phyloP scores from a whole-genome alignment of 2,113 vertebrate species.

The Hemiprocne comata region DNA sequence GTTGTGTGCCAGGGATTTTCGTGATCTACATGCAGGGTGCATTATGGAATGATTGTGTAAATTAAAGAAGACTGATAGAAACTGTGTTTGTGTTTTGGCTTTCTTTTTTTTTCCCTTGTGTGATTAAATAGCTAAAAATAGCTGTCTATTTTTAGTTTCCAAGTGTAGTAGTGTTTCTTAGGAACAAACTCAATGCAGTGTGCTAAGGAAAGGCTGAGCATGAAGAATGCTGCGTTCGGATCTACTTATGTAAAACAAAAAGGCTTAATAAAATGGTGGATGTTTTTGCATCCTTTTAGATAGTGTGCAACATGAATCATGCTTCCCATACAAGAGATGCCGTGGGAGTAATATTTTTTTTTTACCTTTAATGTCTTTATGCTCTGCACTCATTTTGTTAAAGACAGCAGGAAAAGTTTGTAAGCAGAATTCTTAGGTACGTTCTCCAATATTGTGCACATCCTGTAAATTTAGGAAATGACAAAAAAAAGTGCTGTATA shows the following conservation, averaged over 20 bases:
- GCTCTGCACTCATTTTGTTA: not conserved
- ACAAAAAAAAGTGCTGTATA: not conserved
- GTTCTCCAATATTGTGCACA: not conserved
- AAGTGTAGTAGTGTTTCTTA: constrained; percentile 52
- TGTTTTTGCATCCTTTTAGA: not conserved
- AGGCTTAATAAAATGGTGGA: not conserved
- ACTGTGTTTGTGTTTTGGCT: not conserved
- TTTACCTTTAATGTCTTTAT: not conserved
- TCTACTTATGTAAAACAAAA: constrained; percentile 28
- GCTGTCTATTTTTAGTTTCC: constrained; percentile 60
- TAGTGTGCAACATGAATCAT: not conserved
- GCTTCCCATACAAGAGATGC: not conserved
- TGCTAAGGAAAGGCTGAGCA: constrained; percentile 27
- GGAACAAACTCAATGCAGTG: constrained; percentile 47
- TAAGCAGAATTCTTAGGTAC: not conserved
- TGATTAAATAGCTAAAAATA: constrained; percentile 72
- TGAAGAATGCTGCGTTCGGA: constrained; percentile 7
- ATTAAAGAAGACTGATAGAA: constrained; percentile 64
- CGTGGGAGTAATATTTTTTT: not conserved
- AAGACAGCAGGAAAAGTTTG: not conserved
- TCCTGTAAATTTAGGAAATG: not conserved
- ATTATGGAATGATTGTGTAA: constrained; percentile 58
- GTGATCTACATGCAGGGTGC: not conserved
- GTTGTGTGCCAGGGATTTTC: constrained; percentile 64
- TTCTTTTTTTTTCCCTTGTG: not conserved